Conservation (phyloP, 2,113 vertebrate genomes). For the Myocastor coypus region DNA sequence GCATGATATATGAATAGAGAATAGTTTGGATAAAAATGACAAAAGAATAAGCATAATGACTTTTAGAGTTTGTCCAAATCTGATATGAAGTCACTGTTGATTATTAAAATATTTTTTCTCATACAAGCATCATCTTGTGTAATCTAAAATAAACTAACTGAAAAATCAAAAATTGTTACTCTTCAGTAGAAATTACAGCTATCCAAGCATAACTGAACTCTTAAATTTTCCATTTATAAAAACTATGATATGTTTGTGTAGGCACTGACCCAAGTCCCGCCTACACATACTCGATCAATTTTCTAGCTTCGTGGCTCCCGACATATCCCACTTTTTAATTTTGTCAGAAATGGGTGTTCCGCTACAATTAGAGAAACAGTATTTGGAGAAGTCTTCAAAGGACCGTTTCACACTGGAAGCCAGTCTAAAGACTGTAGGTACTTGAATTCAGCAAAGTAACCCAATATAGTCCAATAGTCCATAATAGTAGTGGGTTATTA, state of each 20-base stretch:
- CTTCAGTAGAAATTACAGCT: neutral
- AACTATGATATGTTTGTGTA: neutral
- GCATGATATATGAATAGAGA: neutral
- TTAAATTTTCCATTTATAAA: conserved; percentile 3
- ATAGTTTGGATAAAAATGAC: conserved; percentile 3
- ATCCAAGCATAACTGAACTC: conserved; percentile 29
- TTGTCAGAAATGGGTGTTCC: too few relatives aligned
- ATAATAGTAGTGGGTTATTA: too few relatives aligned
- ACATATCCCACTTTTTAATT: too few relatives aligned
- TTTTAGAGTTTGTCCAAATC: neutral
- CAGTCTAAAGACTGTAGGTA: too few relatives aligned
- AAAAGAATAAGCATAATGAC: neutral
- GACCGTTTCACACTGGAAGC: too few relatives aligned
- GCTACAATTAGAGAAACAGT: too few relatives aligned
- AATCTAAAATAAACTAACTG: neutral
- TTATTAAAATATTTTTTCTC: conserved; percentile 34
- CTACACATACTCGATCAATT: too few relatives aligned
- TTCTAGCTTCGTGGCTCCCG: too few relatives aligned
- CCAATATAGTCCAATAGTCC: too few relatives aligned
- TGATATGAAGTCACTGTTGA: neutral
- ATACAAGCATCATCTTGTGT: neutral
- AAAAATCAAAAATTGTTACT: neutral
- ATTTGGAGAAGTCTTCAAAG: too few relatives aligned
- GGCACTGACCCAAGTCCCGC: too few relatives aligned
- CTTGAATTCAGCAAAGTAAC: too few relatives aligned